phyloP scores from a whole-genome alignment of 2,888 invertebrate genomes.

The Sinohyriopsis cumingii region DNA sequence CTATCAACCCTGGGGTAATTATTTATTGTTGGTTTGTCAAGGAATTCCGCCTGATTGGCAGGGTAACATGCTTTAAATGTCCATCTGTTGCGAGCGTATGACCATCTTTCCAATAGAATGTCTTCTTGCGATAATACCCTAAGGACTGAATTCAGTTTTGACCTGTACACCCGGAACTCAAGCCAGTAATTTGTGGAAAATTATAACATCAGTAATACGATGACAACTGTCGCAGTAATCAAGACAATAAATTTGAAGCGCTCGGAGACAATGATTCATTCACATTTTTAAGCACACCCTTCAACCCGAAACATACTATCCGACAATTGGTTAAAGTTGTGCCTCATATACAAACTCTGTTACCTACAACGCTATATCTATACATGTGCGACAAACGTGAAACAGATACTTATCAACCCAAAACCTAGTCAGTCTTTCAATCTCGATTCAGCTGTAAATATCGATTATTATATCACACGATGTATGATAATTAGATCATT shows the following conservation, averaged over 20 bases:
- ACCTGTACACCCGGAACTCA: constrained; percentile 55
- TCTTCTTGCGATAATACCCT: constrained; percentile 4
- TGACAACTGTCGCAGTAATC: constrained; percentile 50
- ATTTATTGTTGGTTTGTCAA: constrained; percentile 23
- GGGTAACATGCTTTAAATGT: constrained; percentile 64
- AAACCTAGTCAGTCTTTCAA: too few species aligned
- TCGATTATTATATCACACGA: too few species aligned
- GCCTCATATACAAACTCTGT: too few species aligned
- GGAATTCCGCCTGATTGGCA: constrained; percentile 55
- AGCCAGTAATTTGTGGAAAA: constrained; percentile 66
- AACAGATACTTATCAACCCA: too few species aligned
- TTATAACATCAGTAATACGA: constrained; percentile 57
- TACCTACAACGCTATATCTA: too few species aligned
- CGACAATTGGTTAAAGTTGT: too few species aligned
- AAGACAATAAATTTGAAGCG: constrained; percentile 6
- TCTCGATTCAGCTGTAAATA: too few species aligned
- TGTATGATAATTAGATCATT: too few species aligned
- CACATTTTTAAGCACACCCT: too few species aligned
- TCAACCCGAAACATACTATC: too few species aligned
- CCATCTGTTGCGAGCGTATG: constrained; percentile 55
- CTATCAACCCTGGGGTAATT: constrained; percentile 47
- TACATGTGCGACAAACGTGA: too few species aligned
- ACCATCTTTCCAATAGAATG: background rate
- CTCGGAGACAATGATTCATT: too few species aligned
- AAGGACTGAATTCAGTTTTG: constrained; percentile 12